Evolutionary conservation across 2,113 vertebrate species (phyloP), one percentile per base, ranked within the genome.

Genomic region (Platanista minor): DNA sequence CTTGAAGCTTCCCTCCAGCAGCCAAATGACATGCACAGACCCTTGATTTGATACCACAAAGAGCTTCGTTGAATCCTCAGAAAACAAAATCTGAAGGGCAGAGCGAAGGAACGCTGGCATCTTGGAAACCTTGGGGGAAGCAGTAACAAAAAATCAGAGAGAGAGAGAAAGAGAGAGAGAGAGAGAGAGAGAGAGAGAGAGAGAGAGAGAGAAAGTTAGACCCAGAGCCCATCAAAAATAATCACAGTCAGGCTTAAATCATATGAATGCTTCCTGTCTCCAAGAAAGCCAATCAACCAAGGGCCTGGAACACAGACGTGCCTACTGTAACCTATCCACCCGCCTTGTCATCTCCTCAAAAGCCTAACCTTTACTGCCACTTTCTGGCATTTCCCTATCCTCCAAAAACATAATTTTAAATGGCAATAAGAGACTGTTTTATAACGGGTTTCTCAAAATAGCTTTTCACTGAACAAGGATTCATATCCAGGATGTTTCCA

Each of bases 11-110:
- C 97, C 98, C 0, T 98, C 98, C 90, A 95, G 97, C 31, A 99
- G 98, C 57, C 98, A 96, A 2, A 99, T 75, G 3, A 99, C 57
- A 0, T 99, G 96, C 1, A 99, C 98, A 0, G 98, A 98, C 0
- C 99, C 99, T 2, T 66, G 97, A 29, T 97, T 97, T 0, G 99
- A 99, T 36, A 99, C 99, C 0, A 99, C 98, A 1, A 99, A 99
- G 67, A 99, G 99, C 49, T 96, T 98, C 87, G 98, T 75, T 29
- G 99, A 99, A 98, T 99, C 99, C 0, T 99, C 87, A 6, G 99
- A 99, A 98, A 99, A 99, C 96, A 99, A 98, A 69, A 99, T 99
- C 97, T 99, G 99, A 92, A 98, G 98, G 67, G 98, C 99, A 0
- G 98, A 99, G 36, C 92, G 95, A 43, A 99, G 98, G 59, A 99